phyloP scores from a whole-genome alignment of 2,113 vertebrate genomes.

The Callionymus lyra region DNA sequence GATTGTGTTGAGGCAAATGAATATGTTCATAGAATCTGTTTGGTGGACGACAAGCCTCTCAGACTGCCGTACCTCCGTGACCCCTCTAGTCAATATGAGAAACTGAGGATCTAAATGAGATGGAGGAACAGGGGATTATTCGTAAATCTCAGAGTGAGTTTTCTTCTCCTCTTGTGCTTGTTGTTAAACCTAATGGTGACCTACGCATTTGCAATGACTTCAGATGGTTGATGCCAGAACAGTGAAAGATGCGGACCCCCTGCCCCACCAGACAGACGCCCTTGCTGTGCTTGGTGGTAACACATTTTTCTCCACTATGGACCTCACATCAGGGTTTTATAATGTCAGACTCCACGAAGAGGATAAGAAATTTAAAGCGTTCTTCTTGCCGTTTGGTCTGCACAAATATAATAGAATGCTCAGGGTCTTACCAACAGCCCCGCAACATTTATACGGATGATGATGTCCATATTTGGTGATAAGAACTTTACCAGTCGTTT shows the following conservation, averaged over 20 bases:
- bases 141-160: constrained; percentile 5
- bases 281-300: constrained; percentile 17
- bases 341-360: constrained; percentile 9
- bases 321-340: constrained; percentile 5
- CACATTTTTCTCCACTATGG: constrained; percentile 1
- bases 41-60: constrained; percentile 4
- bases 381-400: constrained; percentile 5
- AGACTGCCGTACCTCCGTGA: constrained; percentile 11
- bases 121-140: constrained; percentile 9
- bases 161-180: constrained; percentile 1
- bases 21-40: constrained; percentile 1
- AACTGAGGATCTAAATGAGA: constrained; percentile 13
- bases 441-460: constrained; percentile 19
- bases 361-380: constrained; percentile 3
- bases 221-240: constrained; percentile 4
- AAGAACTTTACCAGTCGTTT: constrained; percentile 26
- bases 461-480: constrained; percentile 16
- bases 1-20: constrained; percentile 6
- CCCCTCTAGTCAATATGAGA: constrained; percentile 7
- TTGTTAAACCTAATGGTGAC: constrained; percentile 6
- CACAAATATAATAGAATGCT: constrained; percentile 3
- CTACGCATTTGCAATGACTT: constrained; percentile 11
- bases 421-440: constrained; percentile 18
- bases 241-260: constrained; percentile 11
- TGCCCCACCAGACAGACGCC: constrained; percentile 9